Evolutionary conservation across 92 coral and sea anemone genomes (phyloP).

Genomic region (Parazoanthus swiftii): DNA sequence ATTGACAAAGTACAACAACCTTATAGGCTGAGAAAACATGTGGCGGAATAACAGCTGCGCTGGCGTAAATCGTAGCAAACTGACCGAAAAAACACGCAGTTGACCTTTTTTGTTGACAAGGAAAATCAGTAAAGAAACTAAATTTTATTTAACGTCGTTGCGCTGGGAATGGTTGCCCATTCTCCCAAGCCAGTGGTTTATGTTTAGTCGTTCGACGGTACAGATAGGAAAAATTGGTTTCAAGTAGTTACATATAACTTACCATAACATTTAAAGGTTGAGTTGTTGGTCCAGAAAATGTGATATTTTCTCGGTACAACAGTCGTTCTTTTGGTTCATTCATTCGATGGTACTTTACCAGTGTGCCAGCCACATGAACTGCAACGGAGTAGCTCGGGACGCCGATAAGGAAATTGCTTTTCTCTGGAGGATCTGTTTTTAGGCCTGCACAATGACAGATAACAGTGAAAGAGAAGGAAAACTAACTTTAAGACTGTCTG

Average conservation of each 20-base stretch:
- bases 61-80: background rate
- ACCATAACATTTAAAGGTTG: constrained; percentile 65
- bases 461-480: too few relatives aligned
- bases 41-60: too few relatives aligned
- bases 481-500: too few relatives aligned
- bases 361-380: constrained; percentile 20
- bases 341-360: constrained; percentile 20
- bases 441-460: constrained; percentile 10
- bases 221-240: too few relatives aligned
- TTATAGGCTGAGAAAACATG: too few relatives aligned
- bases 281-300: constrained; percentile 67
- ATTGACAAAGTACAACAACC: background rate
- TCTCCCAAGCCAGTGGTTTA: too few relatives aligned
- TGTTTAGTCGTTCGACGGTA: too few relatives aligned
- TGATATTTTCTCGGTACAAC: constrained; percentile 52
- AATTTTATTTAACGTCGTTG: too few relatives aligned
- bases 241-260: background rate
- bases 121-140: too few relatives aligned
- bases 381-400: background rate
- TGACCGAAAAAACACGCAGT: too few relatives aligned
- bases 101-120: background rate
- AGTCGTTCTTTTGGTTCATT: constrained; percentile 26
- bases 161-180: too few relatives aligned
- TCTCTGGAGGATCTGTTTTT: constrained; percentile 32
- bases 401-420: background rate